These are phyloP conservation scores for Thyatira batis DNA, from an alignment of 2,888 invertebrate genomes.

Conservation along the genomic window DNA sequence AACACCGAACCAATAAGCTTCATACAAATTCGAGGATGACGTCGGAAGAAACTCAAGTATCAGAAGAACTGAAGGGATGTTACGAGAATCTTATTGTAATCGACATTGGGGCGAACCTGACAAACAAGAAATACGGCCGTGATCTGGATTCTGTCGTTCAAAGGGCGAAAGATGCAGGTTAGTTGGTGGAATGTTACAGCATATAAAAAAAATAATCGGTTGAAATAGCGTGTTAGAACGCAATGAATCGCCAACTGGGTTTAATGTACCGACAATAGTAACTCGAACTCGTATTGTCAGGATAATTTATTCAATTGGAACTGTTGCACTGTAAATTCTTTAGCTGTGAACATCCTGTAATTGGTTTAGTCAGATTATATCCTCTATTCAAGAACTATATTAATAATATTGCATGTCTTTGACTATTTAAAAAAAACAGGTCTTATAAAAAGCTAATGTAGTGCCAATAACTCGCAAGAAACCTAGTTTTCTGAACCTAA, in stretches of 20 bases:
- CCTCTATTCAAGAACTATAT: neutral
- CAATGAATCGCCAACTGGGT: slow-evolving; percentile 24
- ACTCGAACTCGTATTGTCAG: slow-evolving; percentile 27
- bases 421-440: too few species aligned
- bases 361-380: neutral
- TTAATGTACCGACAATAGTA: slow-evolving; percentile 25
- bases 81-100: slow-evolving; percentile 96
- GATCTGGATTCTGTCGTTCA: slow-evolving; percentile 96
- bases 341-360: slow-evolving; percentile 5
- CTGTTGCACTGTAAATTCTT: slow-evolving; percentile 37
- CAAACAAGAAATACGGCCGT: slow-evolving; percentile 95
- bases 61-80: slow-evolving; percentile 87
- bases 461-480: too few species aligned
- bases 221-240: slow-evolving; percentile 37
- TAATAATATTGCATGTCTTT: neutral
- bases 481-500: too few species aligned
- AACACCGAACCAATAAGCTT: slow-evolving; percentile 79
- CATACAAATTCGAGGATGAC: slow-evolving; percentile 73
- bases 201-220: slow-evolving; percentile 15
- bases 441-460: too few species aligned
- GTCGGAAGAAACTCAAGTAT: slow-evolving; percentile 78
- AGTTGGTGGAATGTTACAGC: slow-evolving; percentile 21
- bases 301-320: slow-evolving; percentile 48
- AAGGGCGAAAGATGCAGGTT: slow-evolving; percentile 95
- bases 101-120: slow-evolving; percentile 96